Evolutionary conservation across 2,888 invertebrate species (phyloP).

Genomic region (Hypselothyrea guttata): DNA sequence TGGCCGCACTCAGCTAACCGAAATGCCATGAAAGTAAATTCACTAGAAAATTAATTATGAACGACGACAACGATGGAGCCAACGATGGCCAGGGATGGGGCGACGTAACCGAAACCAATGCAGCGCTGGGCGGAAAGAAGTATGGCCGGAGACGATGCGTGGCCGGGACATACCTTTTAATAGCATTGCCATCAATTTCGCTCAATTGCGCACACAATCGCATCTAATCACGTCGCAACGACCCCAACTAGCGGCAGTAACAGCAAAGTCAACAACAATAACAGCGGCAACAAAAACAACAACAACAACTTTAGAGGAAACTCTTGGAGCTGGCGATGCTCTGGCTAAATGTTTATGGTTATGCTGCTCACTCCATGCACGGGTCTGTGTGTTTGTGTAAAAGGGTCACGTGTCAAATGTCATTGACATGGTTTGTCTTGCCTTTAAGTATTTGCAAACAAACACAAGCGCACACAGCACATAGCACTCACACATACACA

Average conservation of each 20-base stretch:
- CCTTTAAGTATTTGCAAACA: slow-evolving; percentile 66
- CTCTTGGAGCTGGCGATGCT: slow-evolving; percentile 43
- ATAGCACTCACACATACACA: slow-evolving; percentile 14
- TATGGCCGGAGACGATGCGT: slow-evolving; percentile 3
- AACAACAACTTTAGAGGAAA: slow-evolving; percentile 24
- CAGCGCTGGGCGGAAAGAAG: slow-evolving; percentile 29
- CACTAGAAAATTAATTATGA: slow-evolving; percentile 77
- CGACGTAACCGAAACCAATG: slow-evolving; percentile 49
- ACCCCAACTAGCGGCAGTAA: slow-evolving; percentile 51
- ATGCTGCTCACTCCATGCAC: slow-evolving; percentile 27
- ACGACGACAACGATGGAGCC: slow-evolving; percentile 39
- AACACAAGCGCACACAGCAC: slow-evolving; percentile 12
- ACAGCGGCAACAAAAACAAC: slow-evolving; percentile 20
- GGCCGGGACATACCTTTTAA: slow-evolving; percentile 68
- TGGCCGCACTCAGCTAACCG: slow-evolving; percentile 58
- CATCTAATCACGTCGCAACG: slow-evolving; percentile 72
- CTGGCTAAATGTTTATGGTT: slow-evolving; percentile 70
- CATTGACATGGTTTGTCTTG: slow-evolving; percentile 75
- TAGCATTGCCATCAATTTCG: slow-evolving; percentile 75
- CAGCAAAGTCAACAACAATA: slow-evolving; percentile 23
- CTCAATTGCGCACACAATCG: slow-evolving; percentile 77
- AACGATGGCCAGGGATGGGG: slow-evolving; percentile 8
- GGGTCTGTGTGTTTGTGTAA: slow-evolving; percentile 38
- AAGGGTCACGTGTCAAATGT: slow-evolving; percentile 77
- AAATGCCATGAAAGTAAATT: slow-evolving; percentile 75